Evolutionary conservation across 2,888 invertebrate genomes (phyloP).

Genomic region (Mimachlamys varia): DNA sequence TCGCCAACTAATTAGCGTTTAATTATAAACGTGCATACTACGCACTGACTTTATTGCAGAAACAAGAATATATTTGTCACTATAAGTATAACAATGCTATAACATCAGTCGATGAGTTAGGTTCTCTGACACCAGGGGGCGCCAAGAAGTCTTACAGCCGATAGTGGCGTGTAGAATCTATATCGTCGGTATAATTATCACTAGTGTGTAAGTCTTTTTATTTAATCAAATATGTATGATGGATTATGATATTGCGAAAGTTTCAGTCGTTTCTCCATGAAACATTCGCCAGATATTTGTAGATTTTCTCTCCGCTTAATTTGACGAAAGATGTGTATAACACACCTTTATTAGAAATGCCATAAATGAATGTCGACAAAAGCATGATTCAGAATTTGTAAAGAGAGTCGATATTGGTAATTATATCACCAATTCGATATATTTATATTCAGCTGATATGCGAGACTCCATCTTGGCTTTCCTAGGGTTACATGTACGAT

Average conservation of each 20-base stretch:
- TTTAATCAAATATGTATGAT: constrained; percentile 7
- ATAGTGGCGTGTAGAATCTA: neutral
- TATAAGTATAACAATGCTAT: too few species aligned
- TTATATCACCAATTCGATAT: too few species aligned
- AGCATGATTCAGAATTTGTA: neutral
- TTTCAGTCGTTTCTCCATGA: neutral
- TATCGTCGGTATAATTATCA: neutral
- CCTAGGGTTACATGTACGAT: too few species aligned
- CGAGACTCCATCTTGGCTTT: too few species aligned
- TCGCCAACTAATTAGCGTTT: too few species aligned
- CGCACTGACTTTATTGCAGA: too few species aligned
- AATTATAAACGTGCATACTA: too few species aligned
- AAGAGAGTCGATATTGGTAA: too few species aligned
- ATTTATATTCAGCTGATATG: too few species aligned
- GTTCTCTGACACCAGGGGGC: neutral
- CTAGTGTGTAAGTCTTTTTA: neutral
- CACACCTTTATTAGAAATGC: neutral
- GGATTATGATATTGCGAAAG: neutral
- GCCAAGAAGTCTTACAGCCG: neutral
- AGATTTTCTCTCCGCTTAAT: neutral
- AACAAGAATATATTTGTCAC: too few species aligned
- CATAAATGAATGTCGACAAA: neutral
- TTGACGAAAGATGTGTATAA: neutral
- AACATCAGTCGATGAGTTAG: neutral
- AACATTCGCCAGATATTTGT: too few species aligned